Evolutionary conservation across 1,140 invertebrate species (phyloP).

Genomic region (Rhysida immarginata): DNA sequence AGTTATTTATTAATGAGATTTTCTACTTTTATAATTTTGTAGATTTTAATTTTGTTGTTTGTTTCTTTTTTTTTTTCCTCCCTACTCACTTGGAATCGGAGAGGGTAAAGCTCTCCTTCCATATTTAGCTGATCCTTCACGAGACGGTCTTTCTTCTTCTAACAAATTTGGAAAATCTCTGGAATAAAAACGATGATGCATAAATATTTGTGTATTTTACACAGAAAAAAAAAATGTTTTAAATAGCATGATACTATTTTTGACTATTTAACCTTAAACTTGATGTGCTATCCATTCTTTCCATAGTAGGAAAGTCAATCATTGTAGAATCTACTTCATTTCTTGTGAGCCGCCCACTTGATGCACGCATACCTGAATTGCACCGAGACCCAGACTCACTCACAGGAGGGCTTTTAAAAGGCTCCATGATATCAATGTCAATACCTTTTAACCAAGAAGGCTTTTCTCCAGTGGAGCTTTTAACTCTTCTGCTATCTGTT

Average conservation of each 20-base stretch:
- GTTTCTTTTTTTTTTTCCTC: too few species aligned
- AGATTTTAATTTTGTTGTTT: too few species aligned
- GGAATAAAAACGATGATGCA: background rate
- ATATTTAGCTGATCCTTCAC: conserved; percentile 6
- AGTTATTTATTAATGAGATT: background rate
- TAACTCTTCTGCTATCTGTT: background rate
- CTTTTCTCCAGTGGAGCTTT: background rate
- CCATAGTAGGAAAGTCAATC: background rate
- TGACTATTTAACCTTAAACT: background rate
- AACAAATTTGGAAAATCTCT: background rate
- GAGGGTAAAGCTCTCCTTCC: background rate
- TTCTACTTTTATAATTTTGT: too few species aligned
- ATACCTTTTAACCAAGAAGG: conserved; percentile 1
- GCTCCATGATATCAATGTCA: conserved; percentile 1
- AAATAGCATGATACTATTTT: background rate
- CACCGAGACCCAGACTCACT: background rate
- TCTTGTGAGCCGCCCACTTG: background rate
- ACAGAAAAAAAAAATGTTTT: background rate
- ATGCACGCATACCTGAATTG: background rate
- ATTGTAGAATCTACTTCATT: background rate
- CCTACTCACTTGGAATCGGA: background rate
- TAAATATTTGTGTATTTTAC: background rate
- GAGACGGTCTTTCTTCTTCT: background rate
- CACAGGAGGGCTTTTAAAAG: background rate
- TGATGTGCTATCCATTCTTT: too few species aligned